phyloP scores from a whole-genome alignment of 2,797 vertebrate genomes.

The Dipus sagitta region DNA sequence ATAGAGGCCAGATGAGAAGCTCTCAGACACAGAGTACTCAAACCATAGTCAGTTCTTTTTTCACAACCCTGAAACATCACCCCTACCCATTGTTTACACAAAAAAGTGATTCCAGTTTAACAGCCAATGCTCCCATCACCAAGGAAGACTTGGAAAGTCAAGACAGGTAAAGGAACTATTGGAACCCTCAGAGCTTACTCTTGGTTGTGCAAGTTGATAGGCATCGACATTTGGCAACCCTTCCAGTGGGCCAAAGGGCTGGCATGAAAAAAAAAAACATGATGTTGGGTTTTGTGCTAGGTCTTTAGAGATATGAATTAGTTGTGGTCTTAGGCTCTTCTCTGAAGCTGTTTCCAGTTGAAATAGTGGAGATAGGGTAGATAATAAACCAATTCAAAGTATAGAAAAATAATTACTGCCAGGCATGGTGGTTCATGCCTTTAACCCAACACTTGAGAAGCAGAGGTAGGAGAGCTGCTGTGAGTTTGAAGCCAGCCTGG shows the following conservation, averaged over 20 bases:
- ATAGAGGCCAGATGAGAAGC: not conserved
- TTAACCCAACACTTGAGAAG: too few relatives aligned
- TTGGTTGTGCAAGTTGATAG: not conserved
- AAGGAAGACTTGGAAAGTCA: not conserved
- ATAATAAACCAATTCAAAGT: conserved; percentile 48
- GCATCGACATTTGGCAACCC: conserved; percentile 14
- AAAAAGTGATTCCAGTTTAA: not conserved
- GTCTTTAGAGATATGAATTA: conserved; percentile 8
- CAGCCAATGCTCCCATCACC: not conserved
- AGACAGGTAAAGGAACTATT: not conserved
- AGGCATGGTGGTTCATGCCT: too few relatives aligned
- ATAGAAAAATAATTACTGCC: not conserved
- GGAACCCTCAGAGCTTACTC: conserved; percentile 1
- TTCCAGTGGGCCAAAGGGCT: not conserved
- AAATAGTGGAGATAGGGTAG: conserved; percentile 49
- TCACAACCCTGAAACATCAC: not conserved
- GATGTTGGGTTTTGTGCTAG: not conserved
- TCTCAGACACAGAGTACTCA: not conserved
- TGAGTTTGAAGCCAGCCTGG: too few relatives aligned
- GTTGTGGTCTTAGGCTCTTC: conserved; percentile 2
- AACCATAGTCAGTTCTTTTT: not conserved
- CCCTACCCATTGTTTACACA: conserved; percentile 30
- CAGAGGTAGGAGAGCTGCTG: too few relatives aligned
- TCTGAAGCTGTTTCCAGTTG: conserved; percentile 54
- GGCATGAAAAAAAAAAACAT: not conserved